phyloP scores from a whole-genome alignment of 2,797 vertebrate species.

The Gephyroberyx darwinii region DNA sequence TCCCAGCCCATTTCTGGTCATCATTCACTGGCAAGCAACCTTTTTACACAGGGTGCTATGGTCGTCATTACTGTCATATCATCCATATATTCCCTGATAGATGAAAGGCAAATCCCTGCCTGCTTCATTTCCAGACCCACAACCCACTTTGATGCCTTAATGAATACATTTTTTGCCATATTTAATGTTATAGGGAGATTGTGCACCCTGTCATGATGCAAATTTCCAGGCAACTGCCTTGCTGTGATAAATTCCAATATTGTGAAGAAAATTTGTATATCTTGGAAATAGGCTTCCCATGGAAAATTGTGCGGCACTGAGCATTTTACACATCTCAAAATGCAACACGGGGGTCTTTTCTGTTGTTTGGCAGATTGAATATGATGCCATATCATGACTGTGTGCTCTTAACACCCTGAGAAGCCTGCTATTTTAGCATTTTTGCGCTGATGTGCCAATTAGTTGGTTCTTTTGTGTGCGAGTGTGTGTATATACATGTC shows the following conservation, averaged over 20 bases:
- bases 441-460: conserved; percentile 53
- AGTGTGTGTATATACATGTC: not conserved
- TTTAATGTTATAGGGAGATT: too few species aligned
- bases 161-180: not conserved
- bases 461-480: conserved; percentile 20
- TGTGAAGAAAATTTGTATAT: not conserved
- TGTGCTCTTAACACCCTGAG: conserved; percentile 22
- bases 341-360: too few species aligned
- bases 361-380: too few species aligned
- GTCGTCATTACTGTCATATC: conserved; percentile 16
- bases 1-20: not conserved
- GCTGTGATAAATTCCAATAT: too few species aligned
- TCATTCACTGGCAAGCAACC: conserved; percentile 2
- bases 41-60: not conserved
- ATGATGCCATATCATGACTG: not conserved
- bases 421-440: conserved; percentile 20
- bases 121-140: not conserved
- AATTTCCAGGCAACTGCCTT: too few species aligned
- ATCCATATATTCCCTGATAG: conserved; percentile 9
- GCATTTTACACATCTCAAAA: too few species aligned
- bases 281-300: not conserved
- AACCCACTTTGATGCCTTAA: conserved; percentile 6
- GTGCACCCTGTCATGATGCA: too few species aligned
- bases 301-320: too few species aligned
- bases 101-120: conserved; percentile 12